Base-by-base conservation (phyloP, 2,113 vertebrate genomes). In the Channa maculata region DNA sequence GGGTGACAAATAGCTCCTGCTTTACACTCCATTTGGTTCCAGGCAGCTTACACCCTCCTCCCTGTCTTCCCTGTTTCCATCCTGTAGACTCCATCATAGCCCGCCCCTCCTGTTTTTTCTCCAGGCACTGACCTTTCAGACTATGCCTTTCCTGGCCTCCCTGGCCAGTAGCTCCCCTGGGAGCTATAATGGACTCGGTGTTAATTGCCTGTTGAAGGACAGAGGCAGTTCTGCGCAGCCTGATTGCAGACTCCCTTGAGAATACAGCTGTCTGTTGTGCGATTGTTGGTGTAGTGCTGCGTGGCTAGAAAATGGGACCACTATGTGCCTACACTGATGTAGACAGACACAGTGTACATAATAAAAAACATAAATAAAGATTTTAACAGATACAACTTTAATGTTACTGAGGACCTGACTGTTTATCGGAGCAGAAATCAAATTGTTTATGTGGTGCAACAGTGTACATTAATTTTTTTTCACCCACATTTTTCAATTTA, bases 131-230 rank as follows among this genome's bases (percentile, higher is more conserved):
- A 95, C 93, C 94, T 96, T 95, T 95, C 92, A 74, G 90, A 93
- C 88, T 91, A 93, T 93, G 93, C 91, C 92, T 92, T 90, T 85
- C 90, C 89, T 87, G 88, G 84, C 87, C 88, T 88, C 79, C 87
- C 88, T 82, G 85, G 85, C 80, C 87, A 63, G 81, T 49, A 82
- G 66, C 88, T 86, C 94, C 85, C 93, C 63, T 39, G 94, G 93
- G 94, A 91, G 93, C 92, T 93, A 91, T 95, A 93, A 94, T 95
- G 94, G 93, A 95, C 95, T 95, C 82, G 6, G 89, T 89, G 91
- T 93, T 95, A 95, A 95, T 95, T 95, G 94, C 91, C 94, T 95
- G 93, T 93, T 96, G 95, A 96, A 95, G 95, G 94, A 95, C 94
- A 95, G 95, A 93, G 94, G 93, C 91, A 88, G 91, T 89, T 94